phyloP scores from a whole-genome alignment of 1,140 invertebrate species.

The Plectrocnemia conspersa region DNA sequence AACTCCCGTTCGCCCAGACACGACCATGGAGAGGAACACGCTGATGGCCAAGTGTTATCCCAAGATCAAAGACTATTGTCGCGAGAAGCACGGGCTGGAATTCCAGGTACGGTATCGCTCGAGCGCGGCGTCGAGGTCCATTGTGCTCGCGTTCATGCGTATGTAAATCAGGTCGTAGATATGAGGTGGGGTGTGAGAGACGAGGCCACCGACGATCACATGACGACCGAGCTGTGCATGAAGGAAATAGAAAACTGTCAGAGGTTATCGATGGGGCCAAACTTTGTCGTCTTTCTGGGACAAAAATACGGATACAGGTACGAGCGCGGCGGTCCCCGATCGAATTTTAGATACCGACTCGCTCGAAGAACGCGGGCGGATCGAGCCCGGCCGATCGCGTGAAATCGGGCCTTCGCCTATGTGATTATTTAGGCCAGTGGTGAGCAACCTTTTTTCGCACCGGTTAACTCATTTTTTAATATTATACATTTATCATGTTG shows the following conservation, averaged over 20 bases:
- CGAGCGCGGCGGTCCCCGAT: too few species aligned
- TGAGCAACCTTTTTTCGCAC: too few species aligned
- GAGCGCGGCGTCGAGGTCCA: not conserved
- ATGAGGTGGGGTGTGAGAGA: slow-evolving; percentile 97
- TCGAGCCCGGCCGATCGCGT: too few species aligned
- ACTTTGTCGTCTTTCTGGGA: slow-evolving; percentile 96
- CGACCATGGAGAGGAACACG: slow-evolving; percentile 94
- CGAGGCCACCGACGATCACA: slow-evolving; percentile 97
- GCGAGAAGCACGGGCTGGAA: slow-evolving; percentile 96
- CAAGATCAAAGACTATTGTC: slow-evolving; percentile 92
- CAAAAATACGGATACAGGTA: slow-evolving; percentile 94
- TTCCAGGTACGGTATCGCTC: slow-evolving; percentile 77
- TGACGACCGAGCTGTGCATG: slow-evolving; percentile 98
- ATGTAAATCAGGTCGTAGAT: slow-evolving; percentile 80
- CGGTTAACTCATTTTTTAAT: too few species aligned
- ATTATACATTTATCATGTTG: too few species aligned
- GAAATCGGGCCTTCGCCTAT: too few species aligned
- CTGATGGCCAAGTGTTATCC: slow-evolving; percentile 98
- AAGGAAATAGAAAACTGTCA: slow-evolving; percentile 97
- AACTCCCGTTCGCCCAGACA: slow-evolving; percentile 62
- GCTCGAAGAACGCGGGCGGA: too few species aligned
- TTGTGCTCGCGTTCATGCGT: not conserved
- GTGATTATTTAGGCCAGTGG: too few species aligned
- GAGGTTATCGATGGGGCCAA: slow-evolving; percentile 93
- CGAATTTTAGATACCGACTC: too few species aligned